A percentile compares a stretch with the other conserved stretches of the same genome.
Conservation (phyloP, 2,797 vertebrate genomes). For the Pangasius mekongensis region DNA sequence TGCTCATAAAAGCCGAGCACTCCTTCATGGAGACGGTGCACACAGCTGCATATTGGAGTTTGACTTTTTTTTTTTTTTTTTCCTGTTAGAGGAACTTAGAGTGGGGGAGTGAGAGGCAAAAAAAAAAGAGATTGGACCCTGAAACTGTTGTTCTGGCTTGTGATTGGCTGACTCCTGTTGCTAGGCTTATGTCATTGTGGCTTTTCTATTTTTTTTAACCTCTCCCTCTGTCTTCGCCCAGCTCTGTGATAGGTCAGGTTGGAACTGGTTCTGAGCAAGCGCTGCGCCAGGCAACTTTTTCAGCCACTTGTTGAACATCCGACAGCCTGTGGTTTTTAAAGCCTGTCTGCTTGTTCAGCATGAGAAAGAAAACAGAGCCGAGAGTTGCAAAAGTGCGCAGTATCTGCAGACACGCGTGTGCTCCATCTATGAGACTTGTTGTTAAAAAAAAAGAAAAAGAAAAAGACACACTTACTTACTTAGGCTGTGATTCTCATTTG, state of each 20-base stretch:
- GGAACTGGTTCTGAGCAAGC: conserved; percentile 73
- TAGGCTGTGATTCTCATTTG: neutral
- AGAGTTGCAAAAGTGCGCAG: conserved; percentile 7
- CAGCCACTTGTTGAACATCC: conserved; percentile 83
- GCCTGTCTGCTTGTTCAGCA: conserved; percentile 43
- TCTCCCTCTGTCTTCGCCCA: conserved; percentile 59
- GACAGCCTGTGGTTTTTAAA: conserved; percentile 68
- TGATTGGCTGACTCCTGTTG: conserved; percentile 87
- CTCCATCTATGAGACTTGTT: conserved; percentile 6
- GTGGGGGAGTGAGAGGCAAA: conserved; percentile 64
- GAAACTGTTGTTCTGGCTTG: conserved; percentile 79
- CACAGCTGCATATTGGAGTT: conserved; percentile 71
- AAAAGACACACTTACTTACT: neutral
- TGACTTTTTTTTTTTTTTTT: conserved; percentile 67
- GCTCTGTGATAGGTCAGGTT: conserved; percentile 76
- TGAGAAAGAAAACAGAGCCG: conserved; percentile 46
- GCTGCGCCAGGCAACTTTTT: conserved; percentile 62
- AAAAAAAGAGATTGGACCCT: conserved; percentile 76
- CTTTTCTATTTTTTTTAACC: conserved; percentile 64
- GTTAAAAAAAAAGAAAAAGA: no score
- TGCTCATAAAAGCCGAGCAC: conserved; percentile 47
- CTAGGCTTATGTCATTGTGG: conserved; percentile 85
- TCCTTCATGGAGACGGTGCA: conserved; percentile 43
- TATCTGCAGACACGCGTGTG: conserved; percentile 32
- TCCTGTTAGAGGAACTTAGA: conserved; percentile 58